A percentile compares a stretch with the other conserved stretches of the same genome.
phyloP scores from a whole-genome alignment of 2,888 invertebrate genomes.

The Volucella inflata region DNA sequence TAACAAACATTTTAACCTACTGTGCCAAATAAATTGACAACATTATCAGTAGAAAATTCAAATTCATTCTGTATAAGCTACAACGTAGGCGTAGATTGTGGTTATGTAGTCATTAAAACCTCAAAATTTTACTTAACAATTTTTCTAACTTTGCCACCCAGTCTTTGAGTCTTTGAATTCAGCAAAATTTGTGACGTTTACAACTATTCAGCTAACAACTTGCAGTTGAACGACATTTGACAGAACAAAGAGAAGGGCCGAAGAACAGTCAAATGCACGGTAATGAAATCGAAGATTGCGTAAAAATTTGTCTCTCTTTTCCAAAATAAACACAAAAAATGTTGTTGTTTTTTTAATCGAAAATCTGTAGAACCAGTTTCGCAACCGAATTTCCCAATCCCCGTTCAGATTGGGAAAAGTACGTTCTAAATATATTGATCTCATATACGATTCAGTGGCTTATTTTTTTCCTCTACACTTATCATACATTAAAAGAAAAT shows the following conservation, averaged over 20 bases:
- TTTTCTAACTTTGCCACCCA: not conserved
- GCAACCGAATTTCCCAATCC: not conserved
- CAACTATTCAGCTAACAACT: slow-evolving; percentile 17
- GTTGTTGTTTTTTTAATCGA: not conserved
- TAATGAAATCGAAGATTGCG: slow-evolving; percentile 15
- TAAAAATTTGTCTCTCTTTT: slow-evolving; percentile 16
- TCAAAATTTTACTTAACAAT: not conserved
- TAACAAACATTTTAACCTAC: no score
- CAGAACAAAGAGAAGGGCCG: slow-evolving; percentile 58
- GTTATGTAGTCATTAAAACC: no score
- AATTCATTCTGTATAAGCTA: no score
- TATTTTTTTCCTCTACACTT: not conserved
- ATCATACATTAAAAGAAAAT: slow-evolving; percentile 4
- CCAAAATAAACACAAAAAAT: slow-evolving; percentile 41
- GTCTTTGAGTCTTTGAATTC: not conserved
- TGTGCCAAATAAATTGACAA: no score
- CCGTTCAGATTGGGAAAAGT: not conserved
- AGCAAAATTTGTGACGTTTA: slow-evolving; percentile 21
- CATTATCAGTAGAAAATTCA: no score
- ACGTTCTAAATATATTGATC: not conserved
- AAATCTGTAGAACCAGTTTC: slow-evolving; percentile 1
- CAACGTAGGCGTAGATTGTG: no score
- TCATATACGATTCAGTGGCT: not conserved
- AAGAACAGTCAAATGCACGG: slow-evolving; percentile 6
- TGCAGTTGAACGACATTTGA: slow-evolving; percentile 63